Evolutionary conservation across 2,113 vertebrate species (phyloP).

Genomic region (Bos taurus): DNA sequence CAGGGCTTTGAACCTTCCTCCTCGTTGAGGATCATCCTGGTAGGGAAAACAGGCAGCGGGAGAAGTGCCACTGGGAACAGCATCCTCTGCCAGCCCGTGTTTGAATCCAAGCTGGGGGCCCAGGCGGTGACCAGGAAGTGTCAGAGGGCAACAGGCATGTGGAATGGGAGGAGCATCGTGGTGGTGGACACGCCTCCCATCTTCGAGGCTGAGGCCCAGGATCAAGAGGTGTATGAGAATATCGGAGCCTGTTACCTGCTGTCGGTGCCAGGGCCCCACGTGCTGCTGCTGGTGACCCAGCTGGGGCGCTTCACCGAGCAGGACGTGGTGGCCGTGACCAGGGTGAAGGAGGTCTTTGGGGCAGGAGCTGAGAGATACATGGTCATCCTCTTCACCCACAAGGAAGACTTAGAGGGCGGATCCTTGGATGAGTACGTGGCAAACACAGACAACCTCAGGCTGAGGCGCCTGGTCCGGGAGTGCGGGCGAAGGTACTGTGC

Average conservation of each 20-base stretch:
- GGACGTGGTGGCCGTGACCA: neutral
- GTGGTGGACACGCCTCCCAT: slow-evolving; percentile 47
- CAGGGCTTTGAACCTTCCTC: neutral
- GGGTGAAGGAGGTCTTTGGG: slow-evolving; percentile 55
- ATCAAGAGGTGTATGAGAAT: neutral
- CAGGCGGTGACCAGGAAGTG: neutral
- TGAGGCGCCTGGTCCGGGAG: neutral
- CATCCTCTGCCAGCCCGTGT: slow-evolving; percentile 19
- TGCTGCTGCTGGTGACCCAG: slow-evolving; percentile 59
- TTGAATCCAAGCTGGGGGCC: neutral
- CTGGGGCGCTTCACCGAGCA: slow-evolving; percentile 40
- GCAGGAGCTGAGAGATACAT: neutral
- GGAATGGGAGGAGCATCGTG: slow-evolving; percentile 11
- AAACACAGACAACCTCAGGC: neutral
- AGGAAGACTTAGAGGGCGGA: neutral
- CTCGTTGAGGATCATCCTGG: neutral
- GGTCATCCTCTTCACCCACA: slow-evolving; percentile 59
- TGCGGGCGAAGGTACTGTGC: neutral
- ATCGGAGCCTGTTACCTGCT: slow-evolving; percentile 43
- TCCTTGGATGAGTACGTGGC: neutral
- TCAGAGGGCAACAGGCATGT: neutral
- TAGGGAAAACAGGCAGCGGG: neutral
- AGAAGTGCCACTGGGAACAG: slow-evolving; percentile 56
- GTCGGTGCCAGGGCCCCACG: slow-evolving; percentile 50
- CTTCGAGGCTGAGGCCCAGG: neutral